These are phyloP conservation scores for Petroica traversi DNA, from an alignment of 2,113 vertebrate species.

Conservation along the genomic window DNA sequence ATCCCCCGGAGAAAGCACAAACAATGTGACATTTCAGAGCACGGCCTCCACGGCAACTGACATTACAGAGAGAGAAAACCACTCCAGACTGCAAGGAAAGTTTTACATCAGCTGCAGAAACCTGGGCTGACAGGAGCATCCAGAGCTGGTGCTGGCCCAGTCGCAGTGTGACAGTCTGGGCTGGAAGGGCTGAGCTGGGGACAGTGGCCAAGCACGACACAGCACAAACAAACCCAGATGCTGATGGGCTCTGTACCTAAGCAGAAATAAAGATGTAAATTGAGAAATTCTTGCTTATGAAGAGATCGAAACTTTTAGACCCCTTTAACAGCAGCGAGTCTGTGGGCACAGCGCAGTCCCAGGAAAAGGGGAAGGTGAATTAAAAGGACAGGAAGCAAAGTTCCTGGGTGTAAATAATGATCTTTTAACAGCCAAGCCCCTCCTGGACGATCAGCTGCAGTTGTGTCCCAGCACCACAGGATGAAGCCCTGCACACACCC, in stretches of 20 bases:
- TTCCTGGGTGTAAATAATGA: neutral
- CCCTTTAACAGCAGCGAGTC: neutral
- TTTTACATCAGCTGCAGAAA: neutral
- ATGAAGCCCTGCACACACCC: neutral
- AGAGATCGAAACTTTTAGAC: neutral
- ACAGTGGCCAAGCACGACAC: neutral
- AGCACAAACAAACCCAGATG: neutral
- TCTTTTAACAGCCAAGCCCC: neutral
- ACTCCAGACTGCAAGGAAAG: neutral
- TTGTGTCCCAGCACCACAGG: neutral
- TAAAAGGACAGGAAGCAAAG: neutral
- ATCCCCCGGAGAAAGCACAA: neutral
- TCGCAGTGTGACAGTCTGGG: neutral
- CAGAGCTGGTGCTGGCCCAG: neutral
- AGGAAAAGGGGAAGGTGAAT: neutral
- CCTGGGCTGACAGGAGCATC: neutral
- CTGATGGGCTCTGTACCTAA: neutral
- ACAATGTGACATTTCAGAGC: constrained; percentile 34
- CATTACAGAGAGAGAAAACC: neutral
- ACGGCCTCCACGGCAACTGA: neutral
- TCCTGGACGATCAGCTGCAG: neutral
- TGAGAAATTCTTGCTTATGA: neutral
- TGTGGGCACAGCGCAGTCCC: neutral
- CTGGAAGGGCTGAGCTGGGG: neutral
- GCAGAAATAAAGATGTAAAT: neutral